A percentile compares a stretch with the other conserved stretches of the same genome.
phyloP scores from a whole-genome alignment of 2,113 vertebrate genomes.

The Myotis brandtii region DNA sequence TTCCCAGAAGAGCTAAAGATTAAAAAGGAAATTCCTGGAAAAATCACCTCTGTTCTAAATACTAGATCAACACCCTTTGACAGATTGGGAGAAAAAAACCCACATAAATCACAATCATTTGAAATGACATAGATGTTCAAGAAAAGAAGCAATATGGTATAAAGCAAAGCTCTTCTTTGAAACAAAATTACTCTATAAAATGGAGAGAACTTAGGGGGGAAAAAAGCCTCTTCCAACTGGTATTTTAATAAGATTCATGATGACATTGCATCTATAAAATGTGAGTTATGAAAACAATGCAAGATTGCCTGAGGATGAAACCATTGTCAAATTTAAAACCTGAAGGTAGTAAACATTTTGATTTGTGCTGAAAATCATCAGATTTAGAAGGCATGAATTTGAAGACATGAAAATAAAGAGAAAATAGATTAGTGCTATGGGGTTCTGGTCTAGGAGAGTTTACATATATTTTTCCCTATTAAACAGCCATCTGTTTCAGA shows the following conservation, averaged over 20 bases:
- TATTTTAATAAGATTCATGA: neutral
- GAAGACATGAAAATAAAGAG: neutral
- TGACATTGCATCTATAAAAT: neutral
- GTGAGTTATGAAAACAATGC: neutral
- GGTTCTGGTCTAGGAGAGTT: neutral
- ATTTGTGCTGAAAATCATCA: conserved; percentile 18
- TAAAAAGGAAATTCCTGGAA: neutral
- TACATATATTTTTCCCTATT: neutral
- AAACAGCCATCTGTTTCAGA: neutral
- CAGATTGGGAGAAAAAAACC: neutral
- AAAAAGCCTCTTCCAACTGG: neutral
- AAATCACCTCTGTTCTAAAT: neutral
- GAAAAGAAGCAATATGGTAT: neutral
- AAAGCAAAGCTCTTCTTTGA: neutral
- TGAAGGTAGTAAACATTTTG: neutral
- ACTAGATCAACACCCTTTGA: neutral
- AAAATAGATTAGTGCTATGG: neutral
- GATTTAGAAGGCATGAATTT: neutral
- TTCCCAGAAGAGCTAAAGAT: neutral
- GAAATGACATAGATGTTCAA: neutral
- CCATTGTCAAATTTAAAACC: neutral
- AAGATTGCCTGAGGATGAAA: neutral
- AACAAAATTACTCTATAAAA: neutral
- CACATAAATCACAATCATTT: neutral
- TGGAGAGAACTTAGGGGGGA: neutral